Evolutionary conservation across 2,888 invertebrate genomes (phyloP).

Genomic region (Acronicta alni): DNA sequence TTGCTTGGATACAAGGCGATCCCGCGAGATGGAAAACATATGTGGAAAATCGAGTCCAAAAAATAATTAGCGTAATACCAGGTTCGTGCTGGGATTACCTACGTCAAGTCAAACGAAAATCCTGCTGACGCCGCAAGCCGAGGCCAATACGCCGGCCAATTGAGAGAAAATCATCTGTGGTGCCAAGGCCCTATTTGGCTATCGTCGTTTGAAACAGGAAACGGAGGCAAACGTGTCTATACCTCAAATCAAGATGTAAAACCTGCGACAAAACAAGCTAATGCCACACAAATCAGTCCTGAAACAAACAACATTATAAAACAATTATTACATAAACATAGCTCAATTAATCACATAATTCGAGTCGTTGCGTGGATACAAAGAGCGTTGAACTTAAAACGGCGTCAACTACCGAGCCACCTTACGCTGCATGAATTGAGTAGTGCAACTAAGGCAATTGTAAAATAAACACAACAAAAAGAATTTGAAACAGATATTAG

Average conservation of each 20-base stretch:
- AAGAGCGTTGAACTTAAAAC: constrained; percentile 7
- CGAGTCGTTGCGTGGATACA: constrained; percentile 9
- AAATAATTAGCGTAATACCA: neutral
- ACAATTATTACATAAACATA: constrained; percentile 4
- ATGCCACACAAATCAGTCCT: neutral
- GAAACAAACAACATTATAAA: constrained; percentile 1
- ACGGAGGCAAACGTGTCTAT: neutral
- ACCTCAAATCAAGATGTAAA: neutral
- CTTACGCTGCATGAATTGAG: constrained; percentile 9
- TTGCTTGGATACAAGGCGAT: neutral
- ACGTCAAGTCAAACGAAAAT: neutral
- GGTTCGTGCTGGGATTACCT: neutral
- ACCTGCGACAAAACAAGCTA: neutral
- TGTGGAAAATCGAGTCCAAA: neutral
- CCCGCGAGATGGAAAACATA: neutral
- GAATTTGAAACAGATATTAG: neutral
- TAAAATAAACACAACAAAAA: constrained; percentile 3
- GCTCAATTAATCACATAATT: constrained; percentile 2
- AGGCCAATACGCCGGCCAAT: neutral
- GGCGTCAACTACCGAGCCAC: neutral
- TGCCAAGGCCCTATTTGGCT: neutral
- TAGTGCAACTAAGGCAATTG: constrained; percentile 5
- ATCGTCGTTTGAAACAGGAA: neutral
- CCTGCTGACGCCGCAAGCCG: constrained; percentile 2
- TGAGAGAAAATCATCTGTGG: constrained; percentile 1